Conservation (phyloP, 1,140 invertebrate species). For the Chelonus insularis region DNA sequence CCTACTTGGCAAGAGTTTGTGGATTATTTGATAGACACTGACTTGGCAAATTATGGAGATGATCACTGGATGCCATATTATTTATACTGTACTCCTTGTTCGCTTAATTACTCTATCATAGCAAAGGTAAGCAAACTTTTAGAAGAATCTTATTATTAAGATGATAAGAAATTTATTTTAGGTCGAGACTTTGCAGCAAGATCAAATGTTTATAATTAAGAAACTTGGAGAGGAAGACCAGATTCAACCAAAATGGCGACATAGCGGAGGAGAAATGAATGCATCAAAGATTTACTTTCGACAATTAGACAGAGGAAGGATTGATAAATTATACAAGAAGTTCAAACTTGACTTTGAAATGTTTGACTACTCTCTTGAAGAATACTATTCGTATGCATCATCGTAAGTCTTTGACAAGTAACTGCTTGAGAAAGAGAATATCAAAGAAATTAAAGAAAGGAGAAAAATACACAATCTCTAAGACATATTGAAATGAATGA, state of each 20-base stretch:
- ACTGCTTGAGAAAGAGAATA: too few relatives aligned
- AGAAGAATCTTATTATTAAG: neutral
- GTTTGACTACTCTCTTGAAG: slow-evolving; percentile 58
- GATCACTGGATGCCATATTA: slow-evolving; percentile 61
- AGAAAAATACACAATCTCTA: too few relatives aligned
- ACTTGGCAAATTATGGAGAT: slow-evolving; percentile 53
- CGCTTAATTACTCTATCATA: slow-evolving; percentile 55
- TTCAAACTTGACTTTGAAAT: slow-evolving; percentile 63
- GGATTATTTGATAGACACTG: slow-evolving; percentile 45
- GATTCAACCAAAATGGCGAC: slow-evolving; percentile 55
- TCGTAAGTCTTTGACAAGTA: neutral
- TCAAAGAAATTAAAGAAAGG: too few relatives aligned
- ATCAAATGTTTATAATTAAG: slow-evolving; percentile 59
- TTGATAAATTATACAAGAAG: slow-evolving; percentile 57
- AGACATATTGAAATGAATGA: slow-evolving; percentile 2
- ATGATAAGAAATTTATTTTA: slow-evolving; percentile 13
- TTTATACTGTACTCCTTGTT: slow-evolving; percentile 55
- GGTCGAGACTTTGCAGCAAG: slow-evolving; percentile 63
- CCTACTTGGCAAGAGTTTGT: slow-evolving; percentile 68
- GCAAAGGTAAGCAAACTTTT: slow-evolving; percentile 62
- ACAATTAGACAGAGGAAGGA: slow-evolving; percentile 51
- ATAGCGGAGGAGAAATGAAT: slow-evolving; percentile 34
- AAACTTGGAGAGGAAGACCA: slow-evolving; percentile 40
- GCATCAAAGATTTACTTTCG: slow-evolving; percentile 54
- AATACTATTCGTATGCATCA: slow-evolving; percentile 48